These are phyloP conservation scores for Chrysochloris asiatica DNA, from an alignment of 2,113 vertebrate species.

Conservation along the genomic window DNA sequence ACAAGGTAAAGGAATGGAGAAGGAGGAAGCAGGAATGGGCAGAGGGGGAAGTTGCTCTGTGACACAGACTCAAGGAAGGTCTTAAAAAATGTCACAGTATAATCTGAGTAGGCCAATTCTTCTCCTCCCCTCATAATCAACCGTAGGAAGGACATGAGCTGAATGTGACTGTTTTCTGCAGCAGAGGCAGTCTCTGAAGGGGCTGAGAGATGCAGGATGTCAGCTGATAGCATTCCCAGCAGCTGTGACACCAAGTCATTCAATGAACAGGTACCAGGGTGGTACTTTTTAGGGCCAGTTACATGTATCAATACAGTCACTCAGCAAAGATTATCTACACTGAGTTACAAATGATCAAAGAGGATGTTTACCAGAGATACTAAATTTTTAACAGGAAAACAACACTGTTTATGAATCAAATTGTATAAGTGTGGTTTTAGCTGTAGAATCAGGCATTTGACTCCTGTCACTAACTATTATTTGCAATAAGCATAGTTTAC, in stretches of 20 bases:
- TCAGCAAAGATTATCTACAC: too few relatives aligned
- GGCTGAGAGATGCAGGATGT: not conserved
- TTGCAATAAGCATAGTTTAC: too few relatives aligned
- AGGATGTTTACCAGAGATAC: not conserved
- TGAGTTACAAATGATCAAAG: not conserved
- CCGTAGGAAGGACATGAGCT: not conserved
- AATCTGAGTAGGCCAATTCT: not conserved
- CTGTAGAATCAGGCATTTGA: not conserved
- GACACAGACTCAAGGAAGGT: rapidly evolving
- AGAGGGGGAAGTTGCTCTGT: not conserved
- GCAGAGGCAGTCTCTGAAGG: not conserved
- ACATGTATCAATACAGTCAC: too few relatives aligned
- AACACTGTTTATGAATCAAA: not conserved
- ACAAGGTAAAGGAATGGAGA: too few relatives aligned
- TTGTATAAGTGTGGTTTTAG: not conserved
- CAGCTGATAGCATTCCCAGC: not conserved
- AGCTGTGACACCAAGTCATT: not conserved
- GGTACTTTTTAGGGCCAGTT: not conserved
- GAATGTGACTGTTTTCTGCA: not conserved
- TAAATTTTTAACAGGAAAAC: not conserved
- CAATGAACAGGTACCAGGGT: too few relatives aligned
- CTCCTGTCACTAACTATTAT: not conserved
- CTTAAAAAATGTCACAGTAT: not conserved
- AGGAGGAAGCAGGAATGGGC: too few relatives aligned
- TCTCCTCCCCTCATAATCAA: not conserved